Evolutionary conservation across 2,113 vertebrate species (phyloP).

Genomic region (Leptobrachium ailaonicum): DNA sequence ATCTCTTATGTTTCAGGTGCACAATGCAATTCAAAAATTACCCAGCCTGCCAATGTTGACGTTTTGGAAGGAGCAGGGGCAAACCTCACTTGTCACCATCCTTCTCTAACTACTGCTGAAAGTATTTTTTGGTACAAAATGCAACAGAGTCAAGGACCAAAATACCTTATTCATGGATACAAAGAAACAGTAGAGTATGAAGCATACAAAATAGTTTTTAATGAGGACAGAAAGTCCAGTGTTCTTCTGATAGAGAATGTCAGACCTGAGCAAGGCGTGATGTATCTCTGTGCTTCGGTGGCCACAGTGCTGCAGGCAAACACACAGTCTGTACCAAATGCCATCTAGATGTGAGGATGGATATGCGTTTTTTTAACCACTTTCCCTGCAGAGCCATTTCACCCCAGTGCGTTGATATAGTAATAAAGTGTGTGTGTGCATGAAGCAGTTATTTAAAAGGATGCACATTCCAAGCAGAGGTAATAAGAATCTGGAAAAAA

Average conservation of each 20-base stretch:
- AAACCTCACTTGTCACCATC: slow-evolving; percentile 14
- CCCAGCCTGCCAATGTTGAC: neutral
- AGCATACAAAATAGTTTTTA: neutral
- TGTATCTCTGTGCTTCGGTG: slow-evolving; percentile 27
- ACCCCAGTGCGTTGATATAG: too few species aligned
- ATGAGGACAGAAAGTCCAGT: slow-evolving; percentile 6
- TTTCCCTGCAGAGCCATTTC: too few species aligned
- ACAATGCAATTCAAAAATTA: slow-evolving; percentile 5
- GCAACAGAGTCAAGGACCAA: slow-evolving; percentile 3
- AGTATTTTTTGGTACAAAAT: slow-evolving; percentile 26
- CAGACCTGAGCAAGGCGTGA: neutral
- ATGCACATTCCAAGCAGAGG: too few species aligned
- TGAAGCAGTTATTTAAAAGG: too few species aligned
- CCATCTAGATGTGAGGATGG: slow-evolving; percentile 37
- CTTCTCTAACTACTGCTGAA: neutral
- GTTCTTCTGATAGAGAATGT: neutral
- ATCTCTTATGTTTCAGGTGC: slow-evolving; percentile 5
- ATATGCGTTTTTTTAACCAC: too few species aligned
- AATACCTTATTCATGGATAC: slow-evolving; percentile 5
- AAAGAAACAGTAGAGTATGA: neutral
- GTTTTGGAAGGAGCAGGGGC: neutral
- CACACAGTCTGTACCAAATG: slow-evolving; percentile 12
- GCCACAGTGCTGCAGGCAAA: slow-evolving; percentile 10
- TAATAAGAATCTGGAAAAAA: too few species aligned
- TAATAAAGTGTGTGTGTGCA: too few species aligned